Evolutionary conservation across 2,113 vertebrate genomes (phyloP), one percentile per base, ranked within the genome.

Genomic region (Plotosus lineatus): DNA sequence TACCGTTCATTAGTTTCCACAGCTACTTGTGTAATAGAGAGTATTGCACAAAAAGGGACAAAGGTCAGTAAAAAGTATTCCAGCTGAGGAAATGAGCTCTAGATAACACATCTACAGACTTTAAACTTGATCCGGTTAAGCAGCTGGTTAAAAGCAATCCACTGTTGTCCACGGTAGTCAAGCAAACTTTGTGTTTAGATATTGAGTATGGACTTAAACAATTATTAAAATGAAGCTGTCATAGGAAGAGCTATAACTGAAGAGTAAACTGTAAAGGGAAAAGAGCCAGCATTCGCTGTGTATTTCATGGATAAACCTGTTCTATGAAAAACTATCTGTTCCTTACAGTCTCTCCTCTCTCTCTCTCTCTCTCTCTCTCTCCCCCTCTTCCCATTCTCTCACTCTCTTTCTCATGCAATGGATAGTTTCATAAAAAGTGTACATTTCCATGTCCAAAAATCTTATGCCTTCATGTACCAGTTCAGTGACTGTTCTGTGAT

Each of bases 51-150:
- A 36, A 82, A 42, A 42, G 21, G 74, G 46, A 77, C 77, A 56
- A 80, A 85, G 58, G 53, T 72, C 55, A 66, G 15, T 51, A 40
- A 83, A 65, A 66, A 48, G n/a, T 55, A 76, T 48, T 6, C 26
- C 31, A 61, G 42, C n/a, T 17, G 40, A 65, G 28, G 26, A 77
- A 51, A 78, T 78, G 31, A 60, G 36, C 61, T 44, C 63, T 48
- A 36, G 44, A 38, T 82, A 76, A 79, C 65, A 81, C 51, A 84
- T 42, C 69, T 79, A 73, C 44, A 79, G 38, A 78, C 58, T 26
- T n/a, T 74, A 23, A 65, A 78, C 65, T 72, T 66, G 26, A 77
- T 80, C 51, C 38, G 44, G 21, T 38, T 76, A 19, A 12, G 51
- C 63, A 76, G 60, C 33, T 60, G 11, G 28, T 9, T 63, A 46